Percentiles rank a stretch among this genome's conserved stretches.
These are phyloP conservation scores for Xyrichtys novacula DNA, from an alignment of 2,797 vertebrate species.

Conservation along the genomic window DNA sequence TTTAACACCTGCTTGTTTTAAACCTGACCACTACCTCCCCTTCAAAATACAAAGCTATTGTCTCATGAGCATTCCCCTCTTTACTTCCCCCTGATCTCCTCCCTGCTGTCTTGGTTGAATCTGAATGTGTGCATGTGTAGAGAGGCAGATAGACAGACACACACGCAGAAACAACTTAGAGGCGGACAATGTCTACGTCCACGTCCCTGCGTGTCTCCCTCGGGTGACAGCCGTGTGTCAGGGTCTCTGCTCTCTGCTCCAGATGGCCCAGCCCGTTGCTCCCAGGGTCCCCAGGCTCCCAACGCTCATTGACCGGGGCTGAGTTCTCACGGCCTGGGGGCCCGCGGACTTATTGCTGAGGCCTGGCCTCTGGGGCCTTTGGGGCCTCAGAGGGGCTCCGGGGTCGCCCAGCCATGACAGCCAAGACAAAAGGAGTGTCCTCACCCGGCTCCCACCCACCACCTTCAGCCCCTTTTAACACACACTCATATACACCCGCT, in stretches of 20 bases:
- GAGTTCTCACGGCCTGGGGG: slow-evolving; percentile 86
- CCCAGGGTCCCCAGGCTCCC: slow-evolving; percentile 73
- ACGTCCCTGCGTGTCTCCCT: slow-evolving; percentile 63
- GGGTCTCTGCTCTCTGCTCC: slow-evolving; percentile 80
- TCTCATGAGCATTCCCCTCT: slow-evolving; percentile 20
- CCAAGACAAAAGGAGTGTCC: slow-evolving; percentile 77
- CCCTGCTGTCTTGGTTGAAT: slow-evolving; percentile 31
- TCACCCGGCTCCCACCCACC: slow-evolving; percentile 69
- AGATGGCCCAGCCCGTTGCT: slow-evolving; percentile 80
- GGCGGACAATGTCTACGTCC: slow-evolving; percentile 67
- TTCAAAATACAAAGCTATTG: slow-evolving; percentile 26
- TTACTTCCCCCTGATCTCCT: slow-evolving; percentile 14
- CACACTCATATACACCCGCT: slow-evolving; percentile 47
- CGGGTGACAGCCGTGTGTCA: slow-evolving; percentile 80
- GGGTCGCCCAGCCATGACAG: slow-evolving; percentile 80
- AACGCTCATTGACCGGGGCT: slow-evolving; percentile 75
- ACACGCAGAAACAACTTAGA: slow-evolving; percentile 59
- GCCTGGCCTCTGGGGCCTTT: slow-evolving; percentile 80
- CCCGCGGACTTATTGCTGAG: slow-evolving; percentile 71
- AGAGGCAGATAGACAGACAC: slow-evolving; percentile 44
- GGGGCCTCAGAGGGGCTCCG: slow-evolving; percentile 74
- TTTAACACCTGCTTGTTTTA: too few species aligned
- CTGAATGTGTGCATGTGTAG: slow-evolving; percentile 13
- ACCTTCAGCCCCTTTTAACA: slow-evolving; percentile 63
- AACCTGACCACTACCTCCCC: too few species aligned